phyloP scores from a whole-genome alignment of 2,888 invertebrate species.

The Andrena haemorrhoa region DNA sequence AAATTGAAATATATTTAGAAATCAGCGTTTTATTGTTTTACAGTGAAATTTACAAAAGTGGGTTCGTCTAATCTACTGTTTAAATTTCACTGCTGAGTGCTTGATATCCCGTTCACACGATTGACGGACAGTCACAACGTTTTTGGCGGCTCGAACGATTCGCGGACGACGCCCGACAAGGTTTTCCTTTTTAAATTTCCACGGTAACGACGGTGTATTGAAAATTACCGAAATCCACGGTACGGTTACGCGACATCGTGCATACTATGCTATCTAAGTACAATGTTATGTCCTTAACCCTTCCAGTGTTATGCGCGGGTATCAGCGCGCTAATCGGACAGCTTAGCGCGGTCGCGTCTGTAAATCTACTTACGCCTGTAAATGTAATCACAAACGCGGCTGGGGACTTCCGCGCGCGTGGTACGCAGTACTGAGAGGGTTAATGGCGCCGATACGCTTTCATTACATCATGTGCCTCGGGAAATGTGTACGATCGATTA shows the following conservation, averaged over 20 bases:
- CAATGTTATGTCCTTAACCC: conserved; percentile 59
- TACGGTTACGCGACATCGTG: conserved; percentile 63
- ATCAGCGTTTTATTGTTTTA: conserved; percentile 79
- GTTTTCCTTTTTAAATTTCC: conserved; percentile 15
- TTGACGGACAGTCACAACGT: conserved; percentile 57
- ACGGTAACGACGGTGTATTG: conserved; percentile 48
- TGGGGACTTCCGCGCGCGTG: too few relatives aligned
- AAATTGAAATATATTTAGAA: conserved; percentile 74
- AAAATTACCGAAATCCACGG: conserved; percentile 55
- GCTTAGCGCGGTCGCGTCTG: too few relatives aligned
- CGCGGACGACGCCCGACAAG: conserved; percentile 52
- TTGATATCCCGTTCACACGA: conserved; percentile 62
- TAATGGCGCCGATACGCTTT: conserved; percentile 61
- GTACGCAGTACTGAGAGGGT: too few relatives aligned
- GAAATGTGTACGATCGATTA: conserved; percentile 49
- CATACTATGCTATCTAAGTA: conserved; percentile 68
- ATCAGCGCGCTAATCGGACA: too few relatives aligned
- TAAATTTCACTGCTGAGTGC: conserved; percentile 70
- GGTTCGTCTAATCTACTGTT: conserved; percentile 67
- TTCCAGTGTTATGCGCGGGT: too few relatives aligned
- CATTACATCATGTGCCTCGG: conserved; percentile 50
- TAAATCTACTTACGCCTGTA: too few relatives aligned
- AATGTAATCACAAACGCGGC: too few relatives aligned
- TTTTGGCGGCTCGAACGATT: conserved; percentile 48
- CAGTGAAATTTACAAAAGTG: conserved; percentile 82